Conservation (phyloP, 2,888 invertebrate species). For the Hirtodrosophila confusa region DNA sequence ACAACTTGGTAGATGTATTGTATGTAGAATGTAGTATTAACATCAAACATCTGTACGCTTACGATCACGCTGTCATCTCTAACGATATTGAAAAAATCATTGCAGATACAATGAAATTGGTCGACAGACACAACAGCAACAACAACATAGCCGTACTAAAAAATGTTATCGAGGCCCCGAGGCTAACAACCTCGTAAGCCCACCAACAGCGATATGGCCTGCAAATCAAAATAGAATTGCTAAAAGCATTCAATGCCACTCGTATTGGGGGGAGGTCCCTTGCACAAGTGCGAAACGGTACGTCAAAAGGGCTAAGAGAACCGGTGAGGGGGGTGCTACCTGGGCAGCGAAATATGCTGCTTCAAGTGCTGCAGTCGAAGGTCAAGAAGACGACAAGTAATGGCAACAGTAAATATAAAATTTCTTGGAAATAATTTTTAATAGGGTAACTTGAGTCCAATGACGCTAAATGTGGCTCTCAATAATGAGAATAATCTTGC, state of each 20-base stretch:
- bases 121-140: slow-evolving; percentile 35
- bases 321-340: neutral
- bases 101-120: slow-evolving; percentile 35
- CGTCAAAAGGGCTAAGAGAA: slow-evolving; percentile 10
- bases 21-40: too few species aligned
- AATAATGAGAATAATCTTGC: too few species aligned
- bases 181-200: slow-evolving; percentile 16
- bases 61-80: slow-evolving; percentile 11
- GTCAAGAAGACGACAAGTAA: slow-evolving; percentile 51
- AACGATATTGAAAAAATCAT: slow-evolving; percentile 8
- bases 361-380: slow-evolving; percentile 39
- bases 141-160: slow-evolving; percentile 27
- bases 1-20: too few species aligned
- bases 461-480: too few species aligned
- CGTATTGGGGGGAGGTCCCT: slow-evolving; percentile 37
- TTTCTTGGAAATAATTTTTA: too few species aligned
- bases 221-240: slow-evolving; percentile 46
- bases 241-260: slow-evolving; percentile 28
- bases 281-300: slow-evolving; percentile 6
- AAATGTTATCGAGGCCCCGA: slow-evolving; percentile 47
- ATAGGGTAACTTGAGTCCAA: too few species aligned
- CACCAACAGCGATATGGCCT: slow-evolving; percentile 13
- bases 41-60: too few species aligned
- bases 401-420: slow-evolving; percentile 16
- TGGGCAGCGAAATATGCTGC: slow-evolving; percentile 10